phyloP scores from a whole-genome alignment of 2,113 vertebrate genomes.

The Tringa solitaria region DNA sequence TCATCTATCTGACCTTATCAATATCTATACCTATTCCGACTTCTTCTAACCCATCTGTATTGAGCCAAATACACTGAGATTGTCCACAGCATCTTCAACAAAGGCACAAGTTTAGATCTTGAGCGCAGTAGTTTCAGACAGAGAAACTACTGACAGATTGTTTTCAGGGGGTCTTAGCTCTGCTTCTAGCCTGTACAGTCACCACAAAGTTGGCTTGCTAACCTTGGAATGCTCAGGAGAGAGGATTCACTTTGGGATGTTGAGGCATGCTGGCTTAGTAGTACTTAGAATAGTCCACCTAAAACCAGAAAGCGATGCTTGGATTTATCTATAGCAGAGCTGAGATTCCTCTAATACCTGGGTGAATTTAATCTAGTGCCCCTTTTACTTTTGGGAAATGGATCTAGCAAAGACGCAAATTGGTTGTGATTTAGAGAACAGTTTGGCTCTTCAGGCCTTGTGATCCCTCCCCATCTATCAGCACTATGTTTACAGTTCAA shows the following conservation, averaged over 20 bases:
- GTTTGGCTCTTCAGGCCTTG: neutral
- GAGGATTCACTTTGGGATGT: neutral
- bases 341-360: conserved; percentile 4
- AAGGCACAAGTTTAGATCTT: neutral
- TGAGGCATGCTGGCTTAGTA: neutral
- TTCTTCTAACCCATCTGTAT: neutral
- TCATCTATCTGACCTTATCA: neutral
- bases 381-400: neutral
- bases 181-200: neutral
- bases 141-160: neutral
- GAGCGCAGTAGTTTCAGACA: neutral
- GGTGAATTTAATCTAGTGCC: neutral
- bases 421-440: neutral
- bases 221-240: neutral
- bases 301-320: neutral
- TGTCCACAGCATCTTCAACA: neutral
- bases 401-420: neutral
- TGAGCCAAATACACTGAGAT: neutral
- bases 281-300: conserved; percentile 4
- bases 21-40: neutral
- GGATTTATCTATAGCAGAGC: conserved; percentile 13
- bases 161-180: neutral
- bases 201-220: neutral
- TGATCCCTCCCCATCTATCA: neutral
- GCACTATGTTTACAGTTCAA: neutral